These are phyloP conservation scores for Geophilus truncorum DNA, from an alignment of 2,888 invertebrate species.

Conservation along the genomic window DNA sequence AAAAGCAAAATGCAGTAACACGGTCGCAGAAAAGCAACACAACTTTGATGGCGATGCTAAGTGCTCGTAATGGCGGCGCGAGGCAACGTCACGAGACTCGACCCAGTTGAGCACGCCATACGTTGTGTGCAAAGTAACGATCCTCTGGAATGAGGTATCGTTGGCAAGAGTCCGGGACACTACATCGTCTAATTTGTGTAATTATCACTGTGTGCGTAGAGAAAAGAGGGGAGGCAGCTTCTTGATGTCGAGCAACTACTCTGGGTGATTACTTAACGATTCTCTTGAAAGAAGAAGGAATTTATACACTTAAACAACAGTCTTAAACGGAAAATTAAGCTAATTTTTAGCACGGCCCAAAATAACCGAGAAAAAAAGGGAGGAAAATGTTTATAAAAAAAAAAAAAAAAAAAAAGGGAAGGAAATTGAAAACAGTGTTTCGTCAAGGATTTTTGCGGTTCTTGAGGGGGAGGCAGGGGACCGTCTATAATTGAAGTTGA, in stretches of 20 bases:
- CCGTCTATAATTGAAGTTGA: slow-evolving; percentile 16
- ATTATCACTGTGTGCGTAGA: slow-evolving; percentile 26
- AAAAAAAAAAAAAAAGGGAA: neutral
- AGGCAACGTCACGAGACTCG: neutral
- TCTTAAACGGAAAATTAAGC: neutral
- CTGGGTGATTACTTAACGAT: neutral
- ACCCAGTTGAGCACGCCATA: neutral
- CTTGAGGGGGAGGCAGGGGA: slow-evolving; percentile 19
- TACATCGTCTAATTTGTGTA: slow-evolving; percentile 33
- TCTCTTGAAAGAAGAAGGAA: slow-evolving; percentile 13
- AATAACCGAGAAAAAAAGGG: neutral
- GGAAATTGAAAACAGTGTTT: neutral
- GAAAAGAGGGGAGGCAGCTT: neutral
- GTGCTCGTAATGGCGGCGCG: slow-evolving; percentile 32
- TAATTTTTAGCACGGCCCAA: neutral
- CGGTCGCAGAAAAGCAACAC: neutral
- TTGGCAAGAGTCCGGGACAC: slow-evolving; percentile 15
- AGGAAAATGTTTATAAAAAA: neutral
- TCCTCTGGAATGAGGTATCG: slow-evolving; percentile 22
- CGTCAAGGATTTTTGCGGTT: neutral
- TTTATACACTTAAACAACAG: neutral
- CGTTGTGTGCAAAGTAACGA: slow-evolving; percentile 18
- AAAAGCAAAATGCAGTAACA: neutral
- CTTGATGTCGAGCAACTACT: slow-evolving; percentile 12
- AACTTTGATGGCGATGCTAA: slow-evolving; percentile 19